Base-by-base conservation (phyloP, 2,888 invertebrate species). In the Troglohyphantes excavatus region DNA sequence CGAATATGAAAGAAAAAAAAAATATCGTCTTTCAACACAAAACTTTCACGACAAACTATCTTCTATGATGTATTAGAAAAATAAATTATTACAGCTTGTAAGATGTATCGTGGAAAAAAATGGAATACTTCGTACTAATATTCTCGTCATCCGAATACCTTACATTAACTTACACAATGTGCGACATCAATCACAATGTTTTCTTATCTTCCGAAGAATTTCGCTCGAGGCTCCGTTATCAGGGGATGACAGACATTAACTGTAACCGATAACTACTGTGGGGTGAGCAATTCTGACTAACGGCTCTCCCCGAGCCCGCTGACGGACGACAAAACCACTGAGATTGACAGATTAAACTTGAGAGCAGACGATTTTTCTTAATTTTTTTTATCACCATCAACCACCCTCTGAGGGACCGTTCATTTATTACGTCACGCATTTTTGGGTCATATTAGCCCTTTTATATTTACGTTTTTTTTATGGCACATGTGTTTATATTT, bases 271-370 rank as follows among this genome's bases (percentile, higher is more conserved):
- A 75, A 61, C 75, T 27, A 17, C 26, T 29, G 59, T 5, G 27
- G 17, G 59, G 61, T 7, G 59, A 33, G 23, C 46, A 9, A 13
- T 2, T 33, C 26, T 17, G 39, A n/a, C 39, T 26, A n/a, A 33
- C 33, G 65, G n/a, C 17, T 19, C 43, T 7, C 39, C 17, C 65
- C 11, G 43, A 65, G 39, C 33, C 21, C 43, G 33, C 39, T 26
- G 63, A 63, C 39, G 17, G 43, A 43, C 33, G 78, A 78, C 78
- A 43, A 53, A 65, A 39, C 26, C 43, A 39, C 43, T n/a, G 23
- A 78, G 63, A 78, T 65, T 78, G 65, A 78, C 78, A 78, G 65
- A 78, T 78, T 78, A 39, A 78, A 65, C 65, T 43, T 23, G 78
- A 78, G 65, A 19, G 26, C 39, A 26, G 21, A n/a, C 21, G 68